A percentile compares a stretch with the other conserved stretches of the same genome.
phyloP scores from a whole-genome alignment of 1,140 invertebrate species.

The Elysia chlorotica region DNA sequence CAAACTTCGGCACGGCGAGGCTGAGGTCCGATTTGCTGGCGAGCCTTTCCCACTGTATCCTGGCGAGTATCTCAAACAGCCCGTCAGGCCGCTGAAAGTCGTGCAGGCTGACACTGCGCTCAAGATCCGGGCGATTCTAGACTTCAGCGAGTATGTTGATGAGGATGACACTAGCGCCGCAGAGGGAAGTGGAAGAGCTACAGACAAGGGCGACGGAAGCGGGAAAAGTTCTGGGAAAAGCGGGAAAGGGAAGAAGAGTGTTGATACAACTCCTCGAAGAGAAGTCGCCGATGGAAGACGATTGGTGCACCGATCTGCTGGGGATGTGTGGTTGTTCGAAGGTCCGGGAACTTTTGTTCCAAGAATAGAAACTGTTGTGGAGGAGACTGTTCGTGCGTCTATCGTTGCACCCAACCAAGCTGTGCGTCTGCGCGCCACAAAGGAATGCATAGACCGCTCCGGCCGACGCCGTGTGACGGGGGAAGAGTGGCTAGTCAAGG shows the following conservation, averaged over 20 bases:
- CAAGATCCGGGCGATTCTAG: constrained; percentile 50
- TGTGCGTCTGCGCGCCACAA: constrained; percentile 53
- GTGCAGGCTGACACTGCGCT: constrained; percentile 56
- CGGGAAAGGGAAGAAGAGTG: too few relatives aligned
- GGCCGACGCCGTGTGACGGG: constrained; percentile 56
- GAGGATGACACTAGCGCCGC: too few relatives aligned
- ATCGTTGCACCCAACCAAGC: constrained; percentile 62
- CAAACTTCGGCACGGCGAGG: constrained; percentile 57
- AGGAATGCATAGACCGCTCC: constrained; percentile 58
- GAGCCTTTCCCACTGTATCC: constrained; percentile 65
- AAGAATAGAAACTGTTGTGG: constrained; percentile 60
- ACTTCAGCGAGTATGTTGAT: constrained; percentile 60
- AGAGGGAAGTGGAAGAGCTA: too few relatives aligned
- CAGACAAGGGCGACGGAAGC: constrained; percentile 32
- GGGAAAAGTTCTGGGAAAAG: too few relatives aligned
- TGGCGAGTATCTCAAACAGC: constrained; percentile 49
- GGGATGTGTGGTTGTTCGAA: constrained; percentile 64
- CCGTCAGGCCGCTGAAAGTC: constrained; percentile 52
- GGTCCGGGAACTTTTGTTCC: constrained; percentile 64
- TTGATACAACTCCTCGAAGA: too few relatives aligned
- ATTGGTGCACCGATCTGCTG: constrained; percentile 58
- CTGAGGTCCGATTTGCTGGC: constrained; percentile 60
- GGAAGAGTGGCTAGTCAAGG: constrained; percentile 64
- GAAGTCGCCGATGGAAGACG: too few relatives aligned
- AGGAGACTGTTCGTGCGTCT: constrained; percentile 50